A percentile compares a stretch with the other conserved stretches of the same genome.
Evolutionary conservation across 2,888 invertebrate genomes (phyloP).

Genomic region (Andrena minutula): DNA sequence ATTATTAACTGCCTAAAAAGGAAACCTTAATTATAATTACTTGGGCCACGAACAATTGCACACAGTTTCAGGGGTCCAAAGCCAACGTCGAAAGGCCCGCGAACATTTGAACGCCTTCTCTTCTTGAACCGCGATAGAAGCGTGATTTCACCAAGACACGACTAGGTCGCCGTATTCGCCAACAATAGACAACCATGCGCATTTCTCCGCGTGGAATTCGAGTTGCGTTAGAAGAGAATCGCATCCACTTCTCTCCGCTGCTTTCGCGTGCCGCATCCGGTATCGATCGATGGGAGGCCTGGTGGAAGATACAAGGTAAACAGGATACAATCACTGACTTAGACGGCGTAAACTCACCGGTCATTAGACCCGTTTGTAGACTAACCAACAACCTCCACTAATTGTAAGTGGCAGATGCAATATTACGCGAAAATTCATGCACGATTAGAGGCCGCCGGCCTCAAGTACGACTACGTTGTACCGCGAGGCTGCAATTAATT

Average conservation of each 20-base stretch:
- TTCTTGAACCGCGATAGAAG: constrained; percentile 10
- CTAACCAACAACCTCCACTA: constrained; percentile 16
- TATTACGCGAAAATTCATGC: constrained; percentile 44
- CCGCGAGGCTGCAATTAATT: constrained; percentile 19
- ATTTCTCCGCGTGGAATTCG: constrained; percentile 70
- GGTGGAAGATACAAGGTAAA: constrained; percentile 55
- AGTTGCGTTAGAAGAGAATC: constrained; percentile 59
- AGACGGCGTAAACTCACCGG: constrained; percentile 37
- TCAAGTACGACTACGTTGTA: neutral
- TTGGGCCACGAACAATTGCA: neutral
- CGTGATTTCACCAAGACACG: constrained; percentile 52
- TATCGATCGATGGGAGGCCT: constrained; percentile 64
- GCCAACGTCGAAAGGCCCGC: neutral
- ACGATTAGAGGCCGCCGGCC: constrained; percentile 11
- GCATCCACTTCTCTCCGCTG: constrained; percentile 64
- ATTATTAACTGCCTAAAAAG: too few species aligned
- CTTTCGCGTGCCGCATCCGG: constrained; percentile 79
- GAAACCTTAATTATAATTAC: too few species aligned
- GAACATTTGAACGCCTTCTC: neutral
- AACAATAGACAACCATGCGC: constrained; percentile 65
- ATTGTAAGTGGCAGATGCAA: neutral
- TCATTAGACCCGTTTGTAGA: constrained; percentile 59
- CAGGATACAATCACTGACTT: constrained; percentile 69
- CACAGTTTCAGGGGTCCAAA: neutral
- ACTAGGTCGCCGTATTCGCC: constrained; percentile 47